A percentile compares a stretch with the other conserved stretches of the same genome.
These are phyloP conservation scores for Drosophila obscura DNA, from an alignment of 1,140 invertebrate species.

Conservation along the genomic window DNA sequence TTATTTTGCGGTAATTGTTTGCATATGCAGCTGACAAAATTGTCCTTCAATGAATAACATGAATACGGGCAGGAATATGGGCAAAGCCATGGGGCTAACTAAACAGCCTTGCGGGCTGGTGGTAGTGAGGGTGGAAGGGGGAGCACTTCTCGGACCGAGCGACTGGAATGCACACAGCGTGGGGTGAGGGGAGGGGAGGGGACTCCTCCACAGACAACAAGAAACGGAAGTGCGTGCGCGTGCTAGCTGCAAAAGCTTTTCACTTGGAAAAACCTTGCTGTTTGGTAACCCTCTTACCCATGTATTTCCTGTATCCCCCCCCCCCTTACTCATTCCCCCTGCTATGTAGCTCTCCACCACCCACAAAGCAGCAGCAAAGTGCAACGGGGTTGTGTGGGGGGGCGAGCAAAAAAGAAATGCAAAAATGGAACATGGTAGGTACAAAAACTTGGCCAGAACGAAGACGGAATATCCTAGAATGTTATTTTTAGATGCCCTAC, in stretches of 20 bases:
- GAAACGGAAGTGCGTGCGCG: conserved; percentile 71
- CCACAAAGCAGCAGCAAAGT: conserved; percentile 27
- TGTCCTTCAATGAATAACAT: conserved; percentile 66
- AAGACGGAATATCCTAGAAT: neutral
- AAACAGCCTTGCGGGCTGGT: conserved; percentile 49
- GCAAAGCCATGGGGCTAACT: conserved; percentile 15
- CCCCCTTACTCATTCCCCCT: neutral
- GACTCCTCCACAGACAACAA: conserved; percentile 51
- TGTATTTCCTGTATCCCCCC: neutral
- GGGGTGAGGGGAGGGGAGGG: neutral
- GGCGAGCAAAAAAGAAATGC: neutral
- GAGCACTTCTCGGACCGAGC: no score
- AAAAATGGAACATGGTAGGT: neutral
- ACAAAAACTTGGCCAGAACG: neutral
- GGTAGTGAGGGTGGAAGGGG: conserved; percentile 1
- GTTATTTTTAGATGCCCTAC: neutral
- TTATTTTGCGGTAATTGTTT: conserved; percentile 80
- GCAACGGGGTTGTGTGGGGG: conserved; percentile 12
- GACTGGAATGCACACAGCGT: no score
- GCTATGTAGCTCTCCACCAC: conserved; percentile 1
- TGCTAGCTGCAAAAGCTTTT: conserved; percentile 63
- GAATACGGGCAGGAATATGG: conserved; percentile 30
- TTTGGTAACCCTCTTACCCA: neutral
- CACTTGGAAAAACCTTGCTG: conserved; percentile 1
- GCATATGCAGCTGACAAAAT: conserved; percentile 76